phyloP scores from a whole-genome alignment of 1,140 invertebrate species.

The Orussus abietinus region DNA sequence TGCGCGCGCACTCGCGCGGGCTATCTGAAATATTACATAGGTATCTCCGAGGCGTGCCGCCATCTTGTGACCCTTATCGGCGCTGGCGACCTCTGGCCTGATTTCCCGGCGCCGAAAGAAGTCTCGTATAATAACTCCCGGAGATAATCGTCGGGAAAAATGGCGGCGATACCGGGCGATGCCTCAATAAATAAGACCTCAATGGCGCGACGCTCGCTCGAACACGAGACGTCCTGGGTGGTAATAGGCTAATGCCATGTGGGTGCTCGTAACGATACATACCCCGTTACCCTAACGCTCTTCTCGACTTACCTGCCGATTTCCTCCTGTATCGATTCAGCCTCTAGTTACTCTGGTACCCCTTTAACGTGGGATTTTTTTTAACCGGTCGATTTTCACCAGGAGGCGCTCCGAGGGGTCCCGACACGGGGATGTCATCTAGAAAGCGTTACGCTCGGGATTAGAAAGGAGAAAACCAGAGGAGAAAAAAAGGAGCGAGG shows the following conservation, averaged over 20 bases:
- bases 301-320: background rate
- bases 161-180: slow-evolving; percentile 14
- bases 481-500: too few relatives aligned
- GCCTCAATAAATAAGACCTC: slow-evolving; percentile 37
- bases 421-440: slow-evolving; percentile 9
- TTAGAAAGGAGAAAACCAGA: too few relatives aligned
- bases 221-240: slow-evolving; percentile 26
- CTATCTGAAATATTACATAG: slow-evolving; percentile 6
- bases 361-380: too few relatives aligned
- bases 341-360: too few relatives aligned
- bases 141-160: slow-evolving; percentile 25
- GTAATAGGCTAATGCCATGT: slow-evolving; percentile 30
- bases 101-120: slow-evolving; percentile 32
- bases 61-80: slow-evolving; percentile 32
- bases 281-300: slow-evolving; percentile 18
- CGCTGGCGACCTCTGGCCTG: slow-evolving; percentile 32
- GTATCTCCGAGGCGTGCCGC: background rate
- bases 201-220: slow-evolving; percentile 18
- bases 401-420: too few relatives aligned
- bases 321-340: too few relatives aligned
- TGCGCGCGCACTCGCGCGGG: too few relatives aligned
- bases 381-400: too few relatives aligned
- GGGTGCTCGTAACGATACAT: slow-evolving; percentile 22
- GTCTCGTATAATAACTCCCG: slow-evolving; percentile 35
- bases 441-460: slow-evolving; percentile 1